Percentiles rank a stretch among this genome's conserved stretches.
Conservation (phyloP, 2,113 vertebrate species). For the Furnarius figulus region DNA sequence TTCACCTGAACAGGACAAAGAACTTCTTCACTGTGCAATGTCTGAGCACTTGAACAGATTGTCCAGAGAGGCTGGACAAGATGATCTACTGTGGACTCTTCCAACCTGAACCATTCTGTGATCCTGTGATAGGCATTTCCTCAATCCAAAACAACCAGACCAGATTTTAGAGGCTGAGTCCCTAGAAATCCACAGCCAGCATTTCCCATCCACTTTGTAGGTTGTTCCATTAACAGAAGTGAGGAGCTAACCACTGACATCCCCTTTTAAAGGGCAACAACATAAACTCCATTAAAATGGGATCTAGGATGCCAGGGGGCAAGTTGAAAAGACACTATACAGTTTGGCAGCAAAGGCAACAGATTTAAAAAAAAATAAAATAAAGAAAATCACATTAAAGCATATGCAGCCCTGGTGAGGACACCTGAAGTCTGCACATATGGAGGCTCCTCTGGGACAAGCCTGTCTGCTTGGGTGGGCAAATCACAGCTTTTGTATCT, state of each 20-base stretch:
- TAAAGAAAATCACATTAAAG: not conserved
- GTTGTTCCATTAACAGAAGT: not conserved
- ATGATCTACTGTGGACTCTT: not conserved
- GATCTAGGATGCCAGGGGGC: not conserved
- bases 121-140: not conserved
- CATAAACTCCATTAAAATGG: slow-evolving; percentile 12
- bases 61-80: not conserved
- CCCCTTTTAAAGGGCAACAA: not conserved
- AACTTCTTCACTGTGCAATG: not conserved
- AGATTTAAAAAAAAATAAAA: not conserved
- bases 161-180: not conserved
- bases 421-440: slow-evolving; percentile 54
- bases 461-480: not conserved
- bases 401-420: not conserved
- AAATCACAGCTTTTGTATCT: slow-evolving; percentile 32
- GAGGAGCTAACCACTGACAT: not conserved
- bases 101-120: not conserved
- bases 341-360: not conserved
- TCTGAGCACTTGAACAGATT: not conserved
- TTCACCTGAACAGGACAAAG: not conserved
- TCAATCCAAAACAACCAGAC: not conserved
- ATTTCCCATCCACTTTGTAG: not conserved
- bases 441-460: slow-evolving; percentile 12
- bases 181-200: not conserved
- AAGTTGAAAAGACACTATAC: not conserved